phyloP scores from a whole-genome alignment of 1,140 invertebrate genomes.

The Drosophila subpulchrella region DNA sequence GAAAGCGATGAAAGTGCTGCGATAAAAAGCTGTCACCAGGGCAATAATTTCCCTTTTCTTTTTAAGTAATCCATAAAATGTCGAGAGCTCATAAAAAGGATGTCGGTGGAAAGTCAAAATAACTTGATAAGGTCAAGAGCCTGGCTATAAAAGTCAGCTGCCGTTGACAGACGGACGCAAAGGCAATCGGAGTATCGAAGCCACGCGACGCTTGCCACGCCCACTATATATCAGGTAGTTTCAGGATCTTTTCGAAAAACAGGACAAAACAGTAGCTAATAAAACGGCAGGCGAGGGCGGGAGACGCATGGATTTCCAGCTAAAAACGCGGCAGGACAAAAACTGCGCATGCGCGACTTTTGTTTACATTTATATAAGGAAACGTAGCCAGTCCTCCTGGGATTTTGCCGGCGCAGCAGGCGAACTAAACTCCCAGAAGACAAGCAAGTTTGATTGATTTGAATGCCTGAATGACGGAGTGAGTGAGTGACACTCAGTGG shows the following conservation, averaged over 20 bases:
- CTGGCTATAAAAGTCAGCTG: constrained; percentile 73
- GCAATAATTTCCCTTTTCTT: constrained; percentile 43
- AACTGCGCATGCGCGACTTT: constrained; percentile 55
- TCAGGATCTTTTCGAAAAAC: constrained; percentile 12
- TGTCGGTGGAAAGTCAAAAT: constrained; percentile 50
- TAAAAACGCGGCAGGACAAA: constrained; percentile 50
- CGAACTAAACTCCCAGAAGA: constrained; percentile 43
- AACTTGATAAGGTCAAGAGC: constrained; percentile 79
- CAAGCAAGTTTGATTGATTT: constrained; percentile 75
- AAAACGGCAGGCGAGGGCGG: constrained; percentile 63
- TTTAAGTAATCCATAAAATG: constrained; percentile 68
- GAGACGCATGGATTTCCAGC: constrained; percentile 29
- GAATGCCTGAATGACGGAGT: constrained; percentile 35
- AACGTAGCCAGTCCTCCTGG: constrained; percentile 27
- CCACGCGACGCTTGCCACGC: constrained; percentile 66
- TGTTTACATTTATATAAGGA: constrained; percentile 72
- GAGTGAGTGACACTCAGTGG: constrained; percentile 27
- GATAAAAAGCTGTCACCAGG: constrained; percentile 78
- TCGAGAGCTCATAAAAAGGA: constrained; percentile 73
- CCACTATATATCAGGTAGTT: constrained; percentile 47
- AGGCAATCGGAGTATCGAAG: constrained; percentile 21
- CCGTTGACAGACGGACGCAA: constrained; percentile 32
- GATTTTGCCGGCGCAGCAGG: constrained; percentile 59
- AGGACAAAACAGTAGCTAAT: constrained; percentile 70
- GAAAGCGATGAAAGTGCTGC: constrained; percentile 73